Percentiles rank a stretch among this genome's conserved stretches.
Conservation (phyloP, 2,113 vertebrate genomes). For the Eptatretus burgeri region DNA sequence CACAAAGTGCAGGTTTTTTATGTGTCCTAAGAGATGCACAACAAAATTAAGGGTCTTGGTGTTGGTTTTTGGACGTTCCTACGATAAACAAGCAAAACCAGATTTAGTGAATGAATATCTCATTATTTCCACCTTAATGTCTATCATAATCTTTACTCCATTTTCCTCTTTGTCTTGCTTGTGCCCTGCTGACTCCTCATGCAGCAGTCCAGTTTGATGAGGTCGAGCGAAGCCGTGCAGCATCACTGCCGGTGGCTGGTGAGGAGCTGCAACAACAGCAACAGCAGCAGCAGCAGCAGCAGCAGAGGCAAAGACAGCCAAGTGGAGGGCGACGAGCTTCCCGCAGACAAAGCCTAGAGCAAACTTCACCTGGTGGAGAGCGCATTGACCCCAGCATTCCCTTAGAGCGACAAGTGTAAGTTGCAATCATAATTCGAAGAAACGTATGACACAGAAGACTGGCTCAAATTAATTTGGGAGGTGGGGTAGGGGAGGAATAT, state of each 20-base stretch:
- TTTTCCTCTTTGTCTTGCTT: not conserved
- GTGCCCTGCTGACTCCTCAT: not conserved
- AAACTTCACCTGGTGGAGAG: not conserved
- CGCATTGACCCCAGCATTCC: not conserved
- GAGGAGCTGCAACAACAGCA: not conserved
- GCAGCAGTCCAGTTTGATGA: conserved; percentile 1
- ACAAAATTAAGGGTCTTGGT: too few species aligned
- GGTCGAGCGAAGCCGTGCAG: not conserved
- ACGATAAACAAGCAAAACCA: too few species aligned
- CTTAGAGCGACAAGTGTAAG: conserved; percentile 1
- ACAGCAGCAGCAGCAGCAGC: not conserved
- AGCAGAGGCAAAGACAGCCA: conserved; percentile 6
- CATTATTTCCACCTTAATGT: too few species aligned
- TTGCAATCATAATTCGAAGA: not conserved
- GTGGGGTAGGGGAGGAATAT: too few species aligned
- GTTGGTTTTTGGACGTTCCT: too few species aligned
- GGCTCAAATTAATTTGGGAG: too few species aligned
- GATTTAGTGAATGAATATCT: too few species aligned
- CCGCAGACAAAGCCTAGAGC: not conserved
- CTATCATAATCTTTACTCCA: not conserved
- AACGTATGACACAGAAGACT: too few species aligned
- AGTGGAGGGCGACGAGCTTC: not conserved
- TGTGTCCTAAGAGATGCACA: too few species aligned
- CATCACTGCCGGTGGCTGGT: not conserved
- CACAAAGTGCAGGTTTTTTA: too few species aligned